Evolutionary conservation across 1,140 invertebrate genomes (phyloP), one percentile per base, ranked within the genome.

Genomic region (Leguminivora glycinivorella): DNA sequence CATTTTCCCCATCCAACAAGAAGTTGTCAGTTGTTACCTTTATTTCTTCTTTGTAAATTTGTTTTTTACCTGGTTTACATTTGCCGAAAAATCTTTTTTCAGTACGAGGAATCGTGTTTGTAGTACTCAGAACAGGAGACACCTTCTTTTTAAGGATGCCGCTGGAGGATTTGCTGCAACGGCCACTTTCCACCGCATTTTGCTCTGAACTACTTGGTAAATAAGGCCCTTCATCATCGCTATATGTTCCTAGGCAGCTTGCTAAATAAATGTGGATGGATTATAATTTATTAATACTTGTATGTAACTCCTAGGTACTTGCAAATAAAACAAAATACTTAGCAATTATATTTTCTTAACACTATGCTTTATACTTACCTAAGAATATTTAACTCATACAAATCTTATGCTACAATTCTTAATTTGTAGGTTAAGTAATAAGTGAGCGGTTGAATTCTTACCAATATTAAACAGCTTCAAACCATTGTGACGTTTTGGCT

Each of bases 51-150:
- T n/a, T 4, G 43, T 19, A 34, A 12, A 7, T 17, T 4, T 17
- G 38, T 10, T 34, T 34, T 38, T 38, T 81, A 91, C 89, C 89
- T 78, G 81, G 83, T 81, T 91, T 91, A 74, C 85, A 88, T 79
- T 82, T 85, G 31, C 83, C 87, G 68, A 88, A 82, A 67, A 87
- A 80, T 29, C 58, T 63, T 77, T 77, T 76, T 56, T 76, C 67
- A 56, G 70, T 69, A 14, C 17, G 58, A 9, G 58, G 1, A 58
- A 29, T 25, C 19, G 73, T 76, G 6, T 73, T 52, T 34, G 25
- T 58, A 63, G 19, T 40, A 24, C 72, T 69, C 9, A 47, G 14
- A 52, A 58, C 19, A 17, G 67, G 19, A 9, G 24, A 17, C 26
- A 17, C 6, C 5, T 7, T 31, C 6, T 63, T 17, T 29, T 9